Conservation (phyloP, 2,888 invertebrate species). For the Pegoplata infirma region DNA sequence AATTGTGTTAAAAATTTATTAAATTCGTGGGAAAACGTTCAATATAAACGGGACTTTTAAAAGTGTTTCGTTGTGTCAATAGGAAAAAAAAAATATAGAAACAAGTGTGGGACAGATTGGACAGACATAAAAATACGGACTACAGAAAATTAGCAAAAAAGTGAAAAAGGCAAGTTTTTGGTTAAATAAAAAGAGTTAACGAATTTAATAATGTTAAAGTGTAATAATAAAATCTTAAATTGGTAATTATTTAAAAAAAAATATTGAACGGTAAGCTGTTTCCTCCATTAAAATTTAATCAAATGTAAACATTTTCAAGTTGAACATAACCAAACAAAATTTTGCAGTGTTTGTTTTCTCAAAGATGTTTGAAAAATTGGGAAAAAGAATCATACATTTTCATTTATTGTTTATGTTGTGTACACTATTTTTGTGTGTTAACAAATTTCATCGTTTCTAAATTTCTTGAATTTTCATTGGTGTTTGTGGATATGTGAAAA, state of each 20-base stretch:
- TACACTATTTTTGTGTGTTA: too few species aligned
- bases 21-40: background rate
- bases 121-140: slow-evolving; percentile 16
- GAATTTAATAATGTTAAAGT: background rate
- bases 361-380: background rate
- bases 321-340: slow-evolving; percentile 58
- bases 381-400: background rate
- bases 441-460: background rate
- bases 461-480: background rate
- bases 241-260: background rate
- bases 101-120: background rate
- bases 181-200: background rate
- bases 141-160: background rate
- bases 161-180: slow-evolving; percentile 34
- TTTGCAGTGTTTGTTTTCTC: slow-evolving; percentile 11
- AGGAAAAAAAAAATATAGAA: background rate
- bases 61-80: background rate
- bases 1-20: background rate
- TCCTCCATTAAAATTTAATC: background rate
- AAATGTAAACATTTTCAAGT: background rate
- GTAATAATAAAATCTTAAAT: background rate
- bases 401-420: slow-evolving; percentile 20
- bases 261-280: background rate
- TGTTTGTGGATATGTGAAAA: slow-evolving; percentile 12
- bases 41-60: background rate